Base-by-base conservation (phyloP, 2,888 invertebrate genomes). In the Bembecia ichneumoniformis region DNA sequence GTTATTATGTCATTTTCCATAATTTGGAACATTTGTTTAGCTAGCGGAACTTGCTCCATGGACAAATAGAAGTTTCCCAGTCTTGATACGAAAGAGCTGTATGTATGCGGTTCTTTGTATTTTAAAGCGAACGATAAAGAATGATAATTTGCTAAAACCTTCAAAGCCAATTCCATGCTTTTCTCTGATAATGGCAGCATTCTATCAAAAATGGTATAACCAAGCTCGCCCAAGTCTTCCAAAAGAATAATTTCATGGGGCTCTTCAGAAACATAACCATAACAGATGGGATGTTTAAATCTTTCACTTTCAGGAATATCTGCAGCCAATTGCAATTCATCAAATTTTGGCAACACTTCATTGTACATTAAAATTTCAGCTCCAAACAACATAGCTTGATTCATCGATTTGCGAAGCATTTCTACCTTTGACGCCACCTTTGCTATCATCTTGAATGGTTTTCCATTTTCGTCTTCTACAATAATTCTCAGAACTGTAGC, bases 361-460 rank as follows among this genome's bases (percentile, higher is more conserved):
- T 59, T 57, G 48, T 75, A 77, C 49, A 74, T 61, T 0, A 60
- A 34, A 3, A 56, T 57, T 56, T 78, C 77, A 46, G 75, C 77
- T 3, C 36, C 56, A 45, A 73, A 74, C 5, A 65, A 2, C 2
- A 52, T 0, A 7, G 2, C 48, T 13, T 54, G 52, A 20, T 61
- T 60, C 44, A 59, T 53, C 11, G 45, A 47, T 9, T 46, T 3
- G 16, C 71, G 58, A 7, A 60, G 1, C 13, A 46, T 14, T 52
- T 66, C 65, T 0, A 45, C 2, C 0, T 53, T 20, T 1, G 71
- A 64, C 5, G 77, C 74, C 10, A 76, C 55, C 58, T 79, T 79
- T 0, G 64, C 74, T 7, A 79, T 58, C 55, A 77, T 66, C 15
- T 58, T 60, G 48, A 71, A 64, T n/a, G 55, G 46, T 35, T 56